A percentile compares a stretch with the other conserved stretches of the same genome.
Evolutionary conservation across 2,797 vertebrate genomes (phyloP).

Genomic region (Rallus crepitans): DNA sequence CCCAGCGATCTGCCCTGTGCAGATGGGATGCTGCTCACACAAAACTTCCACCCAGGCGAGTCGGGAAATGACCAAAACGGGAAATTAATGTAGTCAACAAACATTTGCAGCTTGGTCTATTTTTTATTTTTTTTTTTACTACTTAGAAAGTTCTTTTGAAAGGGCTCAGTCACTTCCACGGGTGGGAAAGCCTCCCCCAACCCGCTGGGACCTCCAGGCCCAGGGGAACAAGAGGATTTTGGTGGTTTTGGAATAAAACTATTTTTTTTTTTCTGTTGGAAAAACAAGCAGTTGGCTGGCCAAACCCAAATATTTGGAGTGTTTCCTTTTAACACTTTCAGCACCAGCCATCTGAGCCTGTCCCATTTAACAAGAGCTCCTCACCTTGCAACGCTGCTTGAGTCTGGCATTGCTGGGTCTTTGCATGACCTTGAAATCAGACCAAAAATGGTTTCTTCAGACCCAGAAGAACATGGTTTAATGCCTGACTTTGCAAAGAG

Average conservation of each 20-base stretch:
- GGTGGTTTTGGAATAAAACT: constrained; percentile 7
- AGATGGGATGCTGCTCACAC: not conserved
- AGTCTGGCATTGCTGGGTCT: not conserved
- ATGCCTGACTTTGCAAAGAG: not conserved
- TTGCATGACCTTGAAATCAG: not conserved
- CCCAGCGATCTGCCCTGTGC: not conserved
- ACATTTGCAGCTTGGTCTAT: not conserved
- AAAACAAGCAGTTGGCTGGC: constrained; percentile 7
- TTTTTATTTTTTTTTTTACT: not conserved
- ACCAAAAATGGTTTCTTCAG: not conserved
- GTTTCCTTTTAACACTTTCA: not conserved
- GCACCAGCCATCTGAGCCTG: not conserved
- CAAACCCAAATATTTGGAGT: not conserved
- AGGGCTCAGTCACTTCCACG: not conserved
- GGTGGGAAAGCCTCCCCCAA: not conserved
- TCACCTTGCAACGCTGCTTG: not conserved
- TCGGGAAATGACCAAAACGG: constrained; percentile 15
- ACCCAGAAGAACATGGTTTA: not conserved
- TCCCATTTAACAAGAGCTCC: not conserved
- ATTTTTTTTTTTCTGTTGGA: not conserved
- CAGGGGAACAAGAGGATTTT: not conserved
- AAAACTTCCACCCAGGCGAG: not conserved
- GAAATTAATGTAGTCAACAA: not conserved
- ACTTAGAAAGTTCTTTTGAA: not conserved
- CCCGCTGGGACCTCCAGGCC: fast-evolving